Evolutionary conservation across 1,140 invertebrate species (phyloP).

Genomic region (Maconellicoccus hirsutus): DNA sequence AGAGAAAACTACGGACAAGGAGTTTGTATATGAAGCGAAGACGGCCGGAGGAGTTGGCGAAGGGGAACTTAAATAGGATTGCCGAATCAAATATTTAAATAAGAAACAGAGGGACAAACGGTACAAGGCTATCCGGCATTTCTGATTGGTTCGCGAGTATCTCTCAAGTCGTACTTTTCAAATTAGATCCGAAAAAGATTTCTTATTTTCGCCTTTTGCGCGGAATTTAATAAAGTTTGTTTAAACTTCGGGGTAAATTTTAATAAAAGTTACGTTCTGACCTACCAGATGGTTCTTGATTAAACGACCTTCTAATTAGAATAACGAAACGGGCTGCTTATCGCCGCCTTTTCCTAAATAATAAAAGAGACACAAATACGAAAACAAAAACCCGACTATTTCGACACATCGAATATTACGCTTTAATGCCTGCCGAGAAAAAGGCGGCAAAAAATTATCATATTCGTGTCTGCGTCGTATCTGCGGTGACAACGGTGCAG

Average conservation of each 20-base stretch:
- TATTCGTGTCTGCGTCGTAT: no score
- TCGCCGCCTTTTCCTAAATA: not conserved
- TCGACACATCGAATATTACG: no score
- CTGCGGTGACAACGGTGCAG: no score
- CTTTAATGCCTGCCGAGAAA: no score
- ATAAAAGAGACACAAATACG: not conserved
- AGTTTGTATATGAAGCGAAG: not conserved
- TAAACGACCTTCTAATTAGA: slow-evolving; percentile 18
- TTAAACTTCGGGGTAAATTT: slow-evolving; percentile 19
- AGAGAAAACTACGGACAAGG: not conserved
- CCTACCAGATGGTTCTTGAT: slow-evolving; percentile 18
- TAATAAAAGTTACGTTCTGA: slow-evolving; percentile 18
- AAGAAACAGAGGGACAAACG: slow-evolving; percentile 8
- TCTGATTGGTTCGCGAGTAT: slow-evolving; percentile 19
- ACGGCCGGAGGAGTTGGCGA: not conserved
- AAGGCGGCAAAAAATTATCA: no score
- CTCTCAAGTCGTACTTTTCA: slow-evolving; percentile 17
- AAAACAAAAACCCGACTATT: not conserved
- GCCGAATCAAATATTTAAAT: slow-evolving; percentile 21
- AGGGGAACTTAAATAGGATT: slow-evolving; percentile 13
- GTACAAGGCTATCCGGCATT: not conserved
- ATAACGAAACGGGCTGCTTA: slow-evolving; percentile 19
- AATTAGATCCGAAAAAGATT: slow-evolving; percentile 17
- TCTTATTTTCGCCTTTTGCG: not conserved
- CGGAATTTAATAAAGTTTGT: slow-evolving; percentile 21